Conservation (phyloP, 2,888 invertebrate genomes). For the Tiliacea citrago region DNA sequence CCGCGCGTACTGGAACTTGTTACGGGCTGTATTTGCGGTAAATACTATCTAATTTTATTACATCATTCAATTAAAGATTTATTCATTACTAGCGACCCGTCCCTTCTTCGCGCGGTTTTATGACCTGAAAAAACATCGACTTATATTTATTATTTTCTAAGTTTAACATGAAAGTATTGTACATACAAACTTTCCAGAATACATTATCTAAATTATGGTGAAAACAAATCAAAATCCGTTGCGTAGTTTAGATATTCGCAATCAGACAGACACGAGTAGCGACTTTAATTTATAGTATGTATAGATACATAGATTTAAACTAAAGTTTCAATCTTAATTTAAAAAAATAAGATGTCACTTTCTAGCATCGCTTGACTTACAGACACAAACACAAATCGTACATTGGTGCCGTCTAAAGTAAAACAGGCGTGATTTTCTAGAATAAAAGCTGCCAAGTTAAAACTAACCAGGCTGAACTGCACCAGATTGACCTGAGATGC, state of each 20-base stretch:
- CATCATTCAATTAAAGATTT: not conserved
- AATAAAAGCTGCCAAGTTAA: not conserved
- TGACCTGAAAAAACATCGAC: not conserved
- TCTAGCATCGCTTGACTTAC: not conserved
- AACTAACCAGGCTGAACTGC: not conserved
- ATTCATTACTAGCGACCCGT: not conserved
- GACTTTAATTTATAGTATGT: too few relatives aligned
- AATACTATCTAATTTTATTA: not conserved
- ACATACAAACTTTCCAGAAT: too few relatives aligned
- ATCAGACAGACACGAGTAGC: too few relatives aligned
- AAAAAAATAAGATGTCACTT: not conserved
- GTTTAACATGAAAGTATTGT: not conserved
- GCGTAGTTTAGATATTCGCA: too few relatives aligned
- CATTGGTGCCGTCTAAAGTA: not conserved
- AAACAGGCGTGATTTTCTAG: not conserved
- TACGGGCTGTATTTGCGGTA: not conserved
- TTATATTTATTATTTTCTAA: not conserved
- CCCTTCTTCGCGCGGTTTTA: not conserved
- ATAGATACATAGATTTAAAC: not conserved
- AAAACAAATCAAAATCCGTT: too few relatives aligned
- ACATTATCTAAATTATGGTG: too few relatives aligned
- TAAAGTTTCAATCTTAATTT: not conserved
- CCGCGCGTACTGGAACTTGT: not conserved
- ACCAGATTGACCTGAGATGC: not conserved
- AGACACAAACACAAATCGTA: not conserved